phyloP scores from a whole-genome alignment of 2,797 vertebrate species.

The Parauchenoglanis ngamensis region DNA sequence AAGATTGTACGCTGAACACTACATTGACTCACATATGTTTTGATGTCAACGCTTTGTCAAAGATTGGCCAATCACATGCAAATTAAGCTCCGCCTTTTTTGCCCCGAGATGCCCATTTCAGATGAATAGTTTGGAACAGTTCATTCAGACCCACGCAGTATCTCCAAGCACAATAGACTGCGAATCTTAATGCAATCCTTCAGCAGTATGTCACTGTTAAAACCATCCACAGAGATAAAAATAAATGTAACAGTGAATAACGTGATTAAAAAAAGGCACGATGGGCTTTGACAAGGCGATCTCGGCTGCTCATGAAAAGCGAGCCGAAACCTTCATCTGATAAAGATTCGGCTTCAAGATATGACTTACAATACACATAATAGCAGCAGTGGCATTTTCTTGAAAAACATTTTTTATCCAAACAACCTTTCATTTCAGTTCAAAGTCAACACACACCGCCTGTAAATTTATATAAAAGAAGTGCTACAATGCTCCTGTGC shows the following conservation, averaged over 20 bases:
- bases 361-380: background rate
- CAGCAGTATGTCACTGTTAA: background rate
- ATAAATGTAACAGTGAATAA: background rate
- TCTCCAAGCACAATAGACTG: background rate
- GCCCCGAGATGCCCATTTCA: background rate
- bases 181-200: background rate
- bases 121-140: background rate
- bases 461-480: background rate
- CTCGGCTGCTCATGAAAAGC: background rate
- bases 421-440: background rate
- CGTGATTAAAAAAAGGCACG: background rate
- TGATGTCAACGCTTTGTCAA: background rate
- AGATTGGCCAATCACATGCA: background rate
- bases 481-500: background rate
- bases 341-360: background rate
- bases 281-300: background rate
- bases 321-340: background rate
- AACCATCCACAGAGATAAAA: slow-evolving; percentile 7
- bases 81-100: background rate
- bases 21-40: background rate
- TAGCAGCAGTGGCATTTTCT: background rate
- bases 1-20: background rate
- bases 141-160: background rate
- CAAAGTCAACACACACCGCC: background rate
- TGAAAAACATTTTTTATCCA: background rate